Evolutionary conservation across 2,797 vertebrate genomes (phyloP).

Genomic region (Gephyroberyx darwinii): DNA sequence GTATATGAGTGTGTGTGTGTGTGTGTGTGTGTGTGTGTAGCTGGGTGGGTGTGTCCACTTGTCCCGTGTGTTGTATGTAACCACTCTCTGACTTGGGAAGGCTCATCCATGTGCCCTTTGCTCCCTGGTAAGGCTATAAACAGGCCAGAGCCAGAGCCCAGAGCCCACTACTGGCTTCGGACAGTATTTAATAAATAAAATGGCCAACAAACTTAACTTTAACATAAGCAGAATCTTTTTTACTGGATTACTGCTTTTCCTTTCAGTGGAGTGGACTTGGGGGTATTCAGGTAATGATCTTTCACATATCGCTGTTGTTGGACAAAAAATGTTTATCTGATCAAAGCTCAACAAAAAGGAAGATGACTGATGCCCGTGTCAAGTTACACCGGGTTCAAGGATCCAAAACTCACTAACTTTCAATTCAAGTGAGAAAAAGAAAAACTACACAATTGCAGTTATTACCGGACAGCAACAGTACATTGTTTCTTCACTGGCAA

Average conservation of each 20-base stretch:
- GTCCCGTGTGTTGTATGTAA: slow-evolving; percentile 2
- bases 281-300: slow-evolving; percentile 71
- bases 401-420: not conserved
- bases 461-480: too few species aligned
- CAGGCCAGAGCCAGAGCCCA: not conserved
- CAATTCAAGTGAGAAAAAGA: not conserved
- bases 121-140: slow-evolving; percentile 57
- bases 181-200: slow-evolving; percentile 28
- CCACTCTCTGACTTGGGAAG: not conserved
- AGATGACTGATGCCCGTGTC: not conserved
- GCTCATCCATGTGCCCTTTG: slow-evolving; percentile 72
- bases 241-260: slow-evolving; percentile 70
- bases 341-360: not conserved
- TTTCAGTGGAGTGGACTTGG: slow-evolving; percentile 53
- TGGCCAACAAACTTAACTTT: slow-evolving; percentile 52
- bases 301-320: not conserved
- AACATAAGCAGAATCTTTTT: slow-evolving; percentile 6
- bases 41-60: not conserved
- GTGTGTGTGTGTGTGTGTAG: not conserved
- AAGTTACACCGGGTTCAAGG: not conserved
- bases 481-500: too few species aligned
- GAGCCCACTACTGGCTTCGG: not conserved
- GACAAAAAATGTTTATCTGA: not conserved
- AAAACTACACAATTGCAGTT: too few species aligned
- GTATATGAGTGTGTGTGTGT: not conserved